Percentiles rank a stretch among this genome's conserved stretches.
phyloP scores from a whole-genome alignment of 2,888 invertebrate species.

The Meta bourneti region DNA sequence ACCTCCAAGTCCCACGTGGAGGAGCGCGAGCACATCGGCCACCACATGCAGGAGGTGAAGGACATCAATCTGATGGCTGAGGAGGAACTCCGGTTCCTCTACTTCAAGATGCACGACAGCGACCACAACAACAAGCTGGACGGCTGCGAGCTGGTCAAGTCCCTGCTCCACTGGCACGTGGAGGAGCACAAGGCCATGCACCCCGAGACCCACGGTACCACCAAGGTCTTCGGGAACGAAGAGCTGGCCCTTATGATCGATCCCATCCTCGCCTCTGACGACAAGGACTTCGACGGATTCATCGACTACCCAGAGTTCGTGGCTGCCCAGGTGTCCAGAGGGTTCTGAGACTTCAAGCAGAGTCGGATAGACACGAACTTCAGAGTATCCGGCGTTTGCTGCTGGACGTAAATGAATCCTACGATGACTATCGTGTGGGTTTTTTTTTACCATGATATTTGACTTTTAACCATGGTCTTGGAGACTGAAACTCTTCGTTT shows the following conservation, averaged over 20 bases:
- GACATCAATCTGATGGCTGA: slow-evolving; percentile 43
- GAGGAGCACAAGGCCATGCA: slow-evolving; percentile 21
- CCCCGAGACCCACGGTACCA: neutral
- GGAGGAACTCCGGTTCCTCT: slow-evolving; percentile 44
- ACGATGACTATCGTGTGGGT: no score
- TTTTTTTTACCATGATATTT: no score
- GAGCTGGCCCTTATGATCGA: slow-evolving; percentile 48
- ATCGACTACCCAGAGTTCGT: slow-evolving; percentile 61
- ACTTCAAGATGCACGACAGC: slow-evolving; percentile 63
- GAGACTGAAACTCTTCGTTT: no score
- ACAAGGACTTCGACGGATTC: slow-evolving; percentile 54
- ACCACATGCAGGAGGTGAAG: neutral
- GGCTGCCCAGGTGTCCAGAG: slow-evolving; percentile 40
- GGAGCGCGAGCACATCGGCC: neutral
- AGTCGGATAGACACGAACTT: no score
- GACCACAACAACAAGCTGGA: slow-evolving; percentile 56
- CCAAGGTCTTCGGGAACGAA: slow-evolving; percentile 42
- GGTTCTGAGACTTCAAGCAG: neutral
- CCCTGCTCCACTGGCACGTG: slow-evolving; percentile 49
- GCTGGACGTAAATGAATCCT: no score
- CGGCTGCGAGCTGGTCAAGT: slow-evolving; percentile 59
- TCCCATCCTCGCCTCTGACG: slow-evolving; percentile 39
- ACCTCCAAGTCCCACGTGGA: slow-evolving; percentile 12
- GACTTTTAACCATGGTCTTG: no score
- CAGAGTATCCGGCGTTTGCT: no score